Evolutionary conservation across 2,113 vertebrate species (phyloP), one percentile per base, ranked within the genome.

Genomic region (Rana temporaria): DNA sequence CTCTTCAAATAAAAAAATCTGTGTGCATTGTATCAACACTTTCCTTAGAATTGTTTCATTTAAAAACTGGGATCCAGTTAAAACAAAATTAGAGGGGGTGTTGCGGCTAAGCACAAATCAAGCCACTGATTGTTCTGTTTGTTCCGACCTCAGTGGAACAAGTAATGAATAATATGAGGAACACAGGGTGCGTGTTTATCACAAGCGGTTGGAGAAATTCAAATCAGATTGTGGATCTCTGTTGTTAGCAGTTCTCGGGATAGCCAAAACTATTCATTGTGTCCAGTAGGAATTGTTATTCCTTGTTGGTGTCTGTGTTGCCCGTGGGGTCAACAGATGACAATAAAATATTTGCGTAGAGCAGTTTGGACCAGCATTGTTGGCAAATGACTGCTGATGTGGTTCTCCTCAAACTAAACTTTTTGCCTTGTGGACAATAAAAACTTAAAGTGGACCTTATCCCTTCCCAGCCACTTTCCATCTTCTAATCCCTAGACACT

Each of bases 11-110:
- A 26, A 76, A 75, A 30, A 76, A 34, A 26, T 30, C 6, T 63
- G 57, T 42, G 62, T 62, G 59, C 63, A 52, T 63, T 19, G 20
- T 20, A 76, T 76, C 57, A 76, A 34, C 59, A 62, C 20, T 63
- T 79, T 70, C 56, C 65, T 56, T 59, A 30, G 65, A 70, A 60
- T 69, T 60, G 20, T 48, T 79, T 79, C 26, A 42, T 70, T 18
- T 42, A 67, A 67, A 68, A 70, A 24, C 20, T 79, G 55, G 53
- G 66, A 59, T 48, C 16, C 17, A 60, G 55, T 60, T 79, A 22
- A 79, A 79, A 79, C 77, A 59, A 34, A 68, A 26, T 26, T 4
- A 18, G 22, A 68, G 67, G 3, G 18, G 60, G 59, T 48, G 59
- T 17, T 69, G 30, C 42, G 53, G 24, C 6, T 59, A 20, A 8